A percentile compares a stretch with the other conserved stretches of the same genome.
Evolutionary conservation across 2,113 vertebrate species (phyloP).

Genomic region (Alaudala cheleensis): DNA sequence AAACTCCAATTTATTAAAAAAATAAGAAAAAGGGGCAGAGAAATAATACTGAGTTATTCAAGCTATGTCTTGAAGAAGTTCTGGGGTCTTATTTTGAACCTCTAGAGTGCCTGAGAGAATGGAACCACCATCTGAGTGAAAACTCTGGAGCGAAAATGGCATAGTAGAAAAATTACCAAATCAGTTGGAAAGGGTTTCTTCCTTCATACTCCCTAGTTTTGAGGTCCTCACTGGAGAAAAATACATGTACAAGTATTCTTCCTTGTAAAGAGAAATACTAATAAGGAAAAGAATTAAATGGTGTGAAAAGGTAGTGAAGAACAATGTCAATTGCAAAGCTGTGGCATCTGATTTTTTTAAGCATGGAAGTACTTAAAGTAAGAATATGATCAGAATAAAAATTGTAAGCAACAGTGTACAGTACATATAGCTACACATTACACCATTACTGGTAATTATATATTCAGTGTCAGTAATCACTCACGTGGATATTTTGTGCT

Average conservation of each 20-base stretch:
- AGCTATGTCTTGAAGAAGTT: neutral
- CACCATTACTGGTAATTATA: neutral
- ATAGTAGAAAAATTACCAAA: neutral
- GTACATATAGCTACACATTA: neutral
- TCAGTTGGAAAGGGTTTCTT: neutral
- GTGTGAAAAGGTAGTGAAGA: neutral
- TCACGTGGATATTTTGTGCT: neutral
- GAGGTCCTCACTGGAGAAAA: neutral
- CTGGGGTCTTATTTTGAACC: neutral
- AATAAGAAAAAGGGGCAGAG: neutral
- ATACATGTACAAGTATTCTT: neutral
- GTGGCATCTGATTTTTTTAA: neutral
- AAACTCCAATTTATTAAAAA: neutral
- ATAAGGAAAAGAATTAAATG: neutral
- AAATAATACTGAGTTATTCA: neutral
- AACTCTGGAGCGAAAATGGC: neutral
- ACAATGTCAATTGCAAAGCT: neutral
- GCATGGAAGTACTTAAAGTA: neutral
- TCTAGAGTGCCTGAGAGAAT: neutral
- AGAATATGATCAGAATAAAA: neutral
- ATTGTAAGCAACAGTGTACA: neutral
- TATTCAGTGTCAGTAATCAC: neutral
- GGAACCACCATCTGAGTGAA: neutral
- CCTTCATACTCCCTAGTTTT: neutral
- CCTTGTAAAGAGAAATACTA: neutral